phyloP scores from a whole-genome alignment of 2,113 vertebrate genomes.

The Meriones unguiculatus region DNA sequence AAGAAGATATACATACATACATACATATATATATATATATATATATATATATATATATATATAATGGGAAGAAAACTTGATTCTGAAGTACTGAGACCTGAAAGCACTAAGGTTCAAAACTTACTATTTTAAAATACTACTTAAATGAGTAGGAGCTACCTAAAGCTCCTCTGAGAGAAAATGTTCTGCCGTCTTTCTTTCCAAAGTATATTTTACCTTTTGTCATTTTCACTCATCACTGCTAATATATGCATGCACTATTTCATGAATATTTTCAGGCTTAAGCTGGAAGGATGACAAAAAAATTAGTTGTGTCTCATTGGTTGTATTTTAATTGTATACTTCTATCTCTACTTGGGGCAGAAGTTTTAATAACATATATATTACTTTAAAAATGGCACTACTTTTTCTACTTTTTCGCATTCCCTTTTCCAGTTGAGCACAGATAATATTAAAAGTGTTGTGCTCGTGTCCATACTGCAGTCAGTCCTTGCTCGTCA shows the following conservation, averaged over 20 bases:
- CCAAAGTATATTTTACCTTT: background rate
- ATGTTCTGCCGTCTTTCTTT: background rate
- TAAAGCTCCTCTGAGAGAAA: background rate
- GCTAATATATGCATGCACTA: background rate
- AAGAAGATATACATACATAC: background rate
- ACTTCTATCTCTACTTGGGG: background rate
- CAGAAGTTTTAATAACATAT: background rate
- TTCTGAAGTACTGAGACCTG: conserved; percentile 12
- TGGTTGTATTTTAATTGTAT: conserved; percentile 23
- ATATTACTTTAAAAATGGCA: background rate
- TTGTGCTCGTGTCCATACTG: background rate
- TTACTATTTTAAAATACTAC: background rate
- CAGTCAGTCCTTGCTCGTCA: background rate
- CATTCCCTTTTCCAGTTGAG: background rate
- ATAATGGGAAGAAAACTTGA: background rate
- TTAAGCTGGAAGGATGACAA: conserved; percentile 30
- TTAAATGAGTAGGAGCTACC: background rate
- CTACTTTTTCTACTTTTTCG: no score
- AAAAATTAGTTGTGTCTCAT: background rate
- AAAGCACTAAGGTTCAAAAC: conserved; percentile 7
- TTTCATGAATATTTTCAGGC: background rate
- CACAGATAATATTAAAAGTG: background rate
- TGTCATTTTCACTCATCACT: background rate
- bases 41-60: no score
- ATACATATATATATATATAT: no score